Percentiles rank a stretch among this genome's conserved stretches.
Conservation (phyloP, 2,888 invertebrate genomes). For the Endotricha flammealis region DNA sequence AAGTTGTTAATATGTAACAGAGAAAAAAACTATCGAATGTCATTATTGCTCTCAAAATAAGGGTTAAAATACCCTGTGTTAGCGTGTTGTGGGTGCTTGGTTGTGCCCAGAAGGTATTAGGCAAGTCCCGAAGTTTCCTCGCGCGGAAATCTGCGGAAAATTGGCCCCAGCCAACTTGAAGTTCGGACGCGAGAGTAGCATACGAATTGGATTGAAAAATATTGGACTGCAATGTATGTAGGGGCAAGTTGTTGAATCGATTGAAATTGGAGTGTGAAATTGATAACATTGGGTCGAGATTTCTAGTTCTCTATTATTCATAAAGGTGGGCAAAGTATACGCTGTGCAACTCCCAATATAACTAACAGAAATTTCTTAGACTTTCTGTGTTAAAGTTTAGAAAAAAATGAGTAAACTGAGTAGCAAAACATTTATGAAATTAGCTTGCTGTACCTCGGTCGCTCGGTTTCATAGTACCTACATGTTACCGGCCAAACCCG, state of each 20-base stretch:
- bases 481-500: too few relatives aligned
- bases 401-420: too few relatives aligned
- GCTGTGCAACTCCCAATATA: too few relatives aligned
- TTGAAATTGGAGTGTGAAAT: neutral
- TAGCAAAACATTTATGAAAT: too few relatives aligned
- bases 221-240: neutral
- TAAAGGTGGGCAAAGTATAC: too few relatives aligned
- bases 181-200: conserved; percentile 22
- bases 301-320: too few relatives aligned
- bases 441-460: too few relatives aligned
- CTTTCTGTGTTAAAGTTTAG: too few relatives aligned
- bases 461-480: too few relatives aligned
- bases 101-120: conserved; percentile 23
- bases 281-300: neutral
- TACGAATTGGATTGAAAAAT: conserved; percentile 20
- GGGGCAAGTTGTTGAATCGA: neutral
- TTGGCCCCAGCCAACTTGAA: conserved; percentile 21
- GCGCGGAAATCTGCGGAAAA: conserved; percentile 28
- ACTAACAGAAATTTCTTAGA: too few relatives aligned
- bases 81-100: conserved; percentile 1
- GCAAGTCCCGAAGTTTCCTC: conserved; percentile 28
- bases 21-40: too few relatives aligned
- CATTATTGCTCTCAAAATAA: too few relatives aligned
- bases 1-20: conserved; percentile 8
- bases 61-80: conserved; percentile 1